Evolutionary conservation across 2,797 vertebrate species (phyloP).

Genomic region (Carapus acus): DNA sequence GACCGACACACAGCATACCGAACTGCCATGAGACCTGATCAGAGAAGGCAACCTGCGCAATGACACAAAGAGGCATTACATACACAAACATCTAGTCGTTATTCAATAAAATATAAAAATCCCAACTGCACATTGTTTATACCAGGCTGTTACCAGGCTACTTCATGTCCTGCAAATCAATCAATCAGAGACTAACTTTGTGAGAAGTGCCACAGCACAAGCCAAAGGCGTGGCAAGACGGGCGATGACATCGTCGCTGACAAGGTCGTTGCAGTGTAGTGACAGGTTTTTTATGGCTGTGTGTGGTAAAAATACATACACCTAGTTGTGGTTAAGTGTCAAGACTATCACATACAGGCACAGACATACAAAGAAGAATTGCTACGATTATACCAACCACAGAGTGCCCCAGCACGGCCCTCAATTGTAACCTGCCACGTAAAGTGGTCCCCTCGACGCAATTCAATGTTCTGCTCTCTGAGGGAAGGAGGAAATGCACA

Average conservation of each 20-base stretch:
- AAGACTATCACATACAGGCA: background rate
- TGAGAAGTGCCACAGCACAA: constrained; percentile 80
- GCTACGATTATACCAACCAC: constrained; percentile 49
- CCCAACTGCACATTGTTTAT: too few relatives aligned
- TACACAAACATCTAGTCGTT: background rate
- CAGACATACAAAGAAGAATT: background rate
- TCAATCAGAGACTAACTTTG: constrained; percentile 73
- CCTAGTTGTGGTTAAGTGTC: too few relatives aligned
- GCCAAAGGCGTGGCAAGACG: constrained; percentile 79
- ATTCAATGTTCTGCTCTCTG: constrained; percentile 84
- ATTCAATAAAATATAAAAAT: background rate
- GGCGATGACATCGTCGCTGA: constrained; percentile 79
- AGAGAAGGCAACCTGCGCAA: constrained; percentile 74
- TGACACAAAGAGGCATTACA: constrained; percentile 27
- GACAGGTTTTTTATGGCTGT: constrained; percentile 82
- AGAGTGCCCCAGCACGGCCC: constrained; percentile 83
- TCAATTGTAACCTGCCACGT: constrained; percentile 94
- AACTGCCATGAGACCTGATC: constrained; percentile 75
- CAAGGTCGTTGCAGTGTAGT: constrained; percentile 79
- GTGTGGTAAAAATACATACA: background rate
- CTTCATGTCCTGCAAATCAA: background rate
- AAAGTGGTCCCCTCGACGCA: constrained; percentile 84
- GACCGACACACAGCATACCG: constrained; percentile 71
- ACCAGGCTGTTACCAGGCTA: too few relatives aligned
- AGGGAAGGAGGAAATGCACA: constrained; percentile 84